Base-by-base conservation (phyloP, 2,888 invertebrate species). In the Candidula unifasciata region DNA sequence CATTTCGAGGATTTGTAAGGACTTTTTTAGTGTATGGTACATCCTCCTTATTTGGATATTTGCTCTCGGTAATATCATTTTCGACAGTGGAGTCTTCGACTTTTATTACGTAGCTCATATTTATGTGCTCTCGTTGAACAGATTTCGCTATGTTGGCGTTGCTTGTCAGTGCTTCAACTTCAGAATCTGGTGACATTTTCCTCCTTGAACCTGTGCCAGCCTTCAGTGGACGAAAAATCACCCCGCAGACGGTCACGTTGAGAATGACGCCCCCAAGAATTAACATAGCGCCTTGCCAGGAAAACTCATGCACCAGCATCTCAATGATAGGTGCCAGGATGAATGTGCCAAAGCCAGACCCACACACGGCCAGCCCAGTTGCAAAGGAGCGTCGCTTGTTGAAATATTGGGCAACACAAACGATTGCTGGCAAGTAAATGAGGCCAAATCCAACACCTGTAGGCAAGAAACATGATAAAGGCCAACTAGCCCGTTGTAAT, bases 381-480 rank as follows among this genome's bases (percentile, higher is more conserved):
- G 99, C 99, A 90, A 99, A 95, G 64, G 99, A 97, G 83, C 99
- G 95, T 90, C 96, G 96, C 90, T 97, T 96, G 93, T 99, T 99
- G 93, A 99, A 99, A 95, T 99, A 99, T 90, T 97, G 97, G 2
- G 98, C 98, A 60, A 99, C 99, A 93, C 97, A 97, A 83, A 99
- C 98, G 89, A 99, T 99, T 83, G 99, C 99, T 0, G 99, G 99
- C 85, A 99, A 95, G 94, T 99, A 99, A 93, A 99, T 99, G 88
- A 99, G 95, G 0, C 99, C 99, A 91, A 99, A 97, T 27, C 99
- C 99, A 77, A 98, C 94, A 69, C 99, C 99, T 96, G 92, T 5
- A 27, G 21, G 52, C 13, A 52, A 5, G 93, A 89, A 82, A 71
- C 44, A 44, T 13, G 13, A 44, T 44, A 44, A 6, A 44, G 13